phyloP scores from a whole-genome alignment of 2,113 vertebrate species.

The Seriola quinqueradiata region DNA sequence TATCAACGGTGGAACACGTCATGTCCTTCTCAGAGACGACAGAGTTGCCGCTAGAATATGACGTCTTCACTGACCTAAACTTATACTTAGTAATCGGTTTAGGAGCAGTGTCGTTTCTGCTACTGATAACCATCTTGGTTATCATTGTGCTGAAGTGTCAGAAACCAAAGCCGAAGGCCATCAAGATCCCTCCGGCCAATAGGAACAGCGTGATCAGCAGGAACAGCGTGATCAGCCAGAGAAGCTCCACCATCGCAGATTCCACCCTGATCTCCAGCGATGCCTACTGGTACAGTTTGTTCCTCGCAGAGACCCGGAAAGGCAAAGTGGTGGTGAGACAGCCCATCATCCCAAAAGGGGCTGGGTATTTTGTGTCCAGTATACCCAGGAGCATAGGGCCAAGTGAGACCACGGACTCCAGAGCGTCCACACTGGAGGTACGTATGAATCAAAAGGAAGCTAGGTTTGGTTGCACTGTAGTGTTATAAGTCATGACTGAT shows the following conservation, averaged over 20 bases:
- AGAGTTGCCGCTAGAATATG: conserved; percentile 79
- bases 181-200: conserved; percentile 76
- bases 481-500: background rate
- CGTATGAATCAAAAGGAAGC: conserved; percentile 2
- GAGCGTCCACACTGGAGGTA: conserved; percentile 86
- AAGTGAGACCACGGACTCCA: conserved; percentile 83
- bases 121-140: conserved; percentile 84
- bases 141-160: conserved; percentile 85
- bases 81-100: conserved; percentile 84
- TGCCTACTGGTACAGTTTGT: conserved; percentile 87
- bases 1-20: conserved; percentile 80
- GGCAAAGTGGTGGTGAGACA: conserved; percentile 85
- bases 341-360: conserved; percentile 82
- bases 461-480: background rate
- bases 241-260: conserved; percentile 84
- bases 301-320: conserved; percentile 85
- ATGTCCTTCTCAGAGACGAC: conserved; percentile 83
- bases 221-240: conserved; percentile 83
- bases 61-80: conserved; percentile 84
- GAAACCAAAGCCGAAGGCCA: conserved; percentile 79
- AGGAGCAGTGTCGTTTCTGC: conserved; percentile 82
- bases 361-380: conserved; percentile 85
- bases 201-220: conserved; percentile 81
- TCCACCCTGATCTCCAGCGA: conserved; percentile 86
- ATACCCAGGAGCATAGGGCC: conserved; percentile 84